Evolutionary conservation across 2,888 invertebrate species (phyloP).

Genomic region (Pseudolycoriella hygida): DNA sequence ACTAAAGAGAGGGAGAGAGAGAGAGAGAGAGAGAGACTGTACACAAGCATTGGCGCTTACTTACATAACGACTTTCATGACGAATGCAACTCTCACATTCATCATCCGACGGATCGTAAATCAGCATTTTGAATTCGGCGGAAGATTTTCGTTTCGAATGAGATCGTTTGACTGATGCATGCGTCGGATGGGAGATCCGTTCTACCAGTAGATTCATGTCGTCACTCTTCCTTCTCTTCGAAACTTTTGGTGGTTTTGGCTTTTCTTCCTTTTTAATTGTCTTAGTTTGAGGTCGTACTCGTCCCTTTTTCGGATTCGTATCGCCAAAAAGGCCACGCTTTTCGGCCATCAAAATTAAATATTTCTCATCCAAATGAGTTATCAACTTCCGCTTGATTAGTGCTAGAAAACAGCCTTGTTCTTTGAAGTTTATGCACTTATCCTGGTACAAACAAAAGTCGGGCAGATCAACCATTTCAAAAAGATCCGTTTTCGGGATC

Average conservation of each 20-base stretch:
- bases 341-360: conserved; percentile 71
- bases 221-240: conserved; percentile 9
- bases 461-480: conserved; percentile 42
- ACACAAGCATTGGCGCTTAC: background rate
- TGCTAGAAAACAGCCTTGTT: conserved; percentile 40
- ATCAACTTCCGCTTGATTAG: conserved; percentile 42
- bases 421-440: conserved; percentile 27
- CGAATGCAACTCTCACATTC: too few species aligned
- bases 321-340: conserved; percentile 57
- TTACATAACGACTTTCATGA: too few species aligned
- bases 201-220: conserved; percentile 13
- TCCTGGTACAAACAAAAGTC: conserved; percentile 36
- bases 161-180: conserved; percentile 21
- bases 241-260: conserved; percentile 1
- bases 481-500: conserved; percentile 29
- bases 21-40: too few species aligned
- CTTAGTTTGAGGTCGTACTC: conserved; percentile 15
- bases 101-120: conserved; percentile 14
- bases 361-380: conserved; percentile 60
- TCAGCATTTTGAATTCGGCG: conserved; percentile 16
- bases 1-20: too few species aligned
- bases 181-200: conserved; percentile 18
- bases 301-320: conserved; percentile 28
- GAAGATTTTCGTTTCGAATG: conserved; percentile 18
- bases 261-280: conserved; percentile 4